Base-by-base conservation (phyloP, 2,113 vertebrate genomes). In the Hyperopisus bebe region DNA sequence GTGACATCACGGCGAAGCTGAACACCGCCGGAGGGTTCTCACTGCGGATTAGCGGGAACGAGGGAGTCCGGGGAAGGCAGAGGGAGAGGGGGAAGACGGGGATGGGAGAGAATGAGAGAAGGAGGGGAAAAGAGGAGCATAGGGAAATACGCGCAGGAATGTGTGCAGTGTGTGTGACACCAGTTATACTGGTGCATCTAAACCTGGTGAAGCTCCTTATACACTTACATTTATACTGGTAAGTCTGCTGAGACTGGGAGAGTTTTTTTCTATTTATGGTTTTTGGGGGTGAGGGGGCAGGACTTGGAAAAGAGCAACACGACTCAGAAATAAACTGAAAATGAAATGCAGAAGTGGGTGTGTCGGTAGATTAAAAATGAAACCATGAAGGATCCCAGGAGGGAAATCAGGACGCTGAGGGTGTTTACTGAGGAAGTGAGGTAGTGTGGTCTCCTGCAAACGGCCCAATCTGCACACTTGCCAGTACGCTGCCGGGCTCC, bases 1-100 rank as follows among this genome's bases (percentile, higher is more conserved):
- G 74, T 83, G 90, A 90, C 90, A 91, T 94, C 92, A 93, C 90
- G 24, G 87, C 90, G 90, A 86, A 70, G 90, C 92, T 92, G 90
- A 31, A 11, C n/a, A 31, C n/a, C n/a, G 62, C 62, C 10, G 62
- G n/a, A 70, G 10, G 62, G 62, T n/a, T 70, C 62, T 92, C 85
- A 27, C 88, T 90, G 89, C 91, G 90, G 13, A 90, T 92, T 88
- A 66, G 82, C 27, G 50, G 35, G 44, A 62, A 15, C 74, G 31
- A 87, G 47, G 44, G 47, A 77, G 85, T 19, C 46, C 15, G 83
- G 27, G 89, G 21, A 9, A 58, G 55, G 55, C 21, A 58, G 46
- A 77, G 47, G 27, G 31, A 53, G 85, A 9, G 83, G 27, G 89
- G 19, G 44, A 51, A 44, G 82, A 85, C 66, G 62, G 74, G 88